These are phyloP conservation scores for Argentina silus DNA, from an alignment of 2,797 vertebrate genomes.

Conservation along the genomic window DNA sequence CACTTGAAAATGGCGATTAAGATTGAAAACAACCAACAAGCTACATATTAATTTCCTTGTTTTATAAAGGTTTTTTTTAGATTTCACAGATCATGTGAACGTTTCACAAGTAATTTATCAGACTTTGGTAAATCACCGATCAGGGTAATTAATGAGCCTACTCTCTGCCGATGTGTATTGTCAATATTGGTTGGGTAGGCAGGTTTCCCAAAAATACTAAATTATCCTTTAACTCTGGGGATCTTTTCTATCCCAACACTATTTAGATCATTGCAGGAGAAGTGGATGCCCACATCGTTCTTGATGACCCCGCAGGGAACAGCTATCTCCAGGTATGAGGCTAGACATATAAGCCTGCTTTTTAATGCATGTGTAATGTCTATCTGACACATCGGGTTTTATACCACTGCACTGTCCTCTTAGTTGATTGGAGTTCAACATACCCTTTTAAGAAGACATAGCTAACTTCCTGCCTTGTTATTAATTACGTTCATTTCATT, in stretches of 20 bases:
- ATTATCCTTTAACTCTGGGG: not conserved
- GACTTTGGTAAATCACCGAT: too few species aligned
- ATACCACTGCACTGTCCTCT: not conserved
- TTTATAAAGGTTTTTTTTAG: too few species aligned
- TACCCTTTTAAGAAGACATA: not conserved
- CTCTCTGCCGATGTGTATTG: not conserved
- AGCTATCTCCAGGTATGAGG: constrained; percentile 91
- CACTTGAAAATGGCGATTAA: not conserved
- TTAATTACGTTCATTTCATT: too few species aligned
- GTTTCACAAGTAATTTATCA: too few species aligned
- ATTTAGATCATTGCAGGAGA: constrained; percentile 79
- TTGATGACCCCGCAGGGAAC: constrained; percentile 94
- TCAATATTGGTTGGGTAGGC: not conserved
- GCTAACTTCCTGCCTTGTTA: too few species aligned
- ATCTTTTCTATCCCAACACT: not conserved
- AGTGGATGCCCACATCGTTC: constrained; percentile 76
- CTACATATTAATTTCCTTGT: too few species aligned
- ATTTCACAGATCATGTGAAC: too few species aligned
- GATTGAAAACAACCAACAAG: too few species aligned
- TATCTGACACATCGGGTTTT: not conserved
- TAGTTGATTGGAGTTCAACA: not conserved
- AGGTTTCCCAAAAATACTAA: not conserved
- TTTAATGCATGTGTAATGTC: not conserved
- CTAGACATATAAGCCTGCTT: not conserved
- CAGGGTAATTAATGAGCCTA: too few species aligned